Base-by-base conservation (phyloP, 2,113 vertebrate species). In the Phaethon lepturus region DNA sequence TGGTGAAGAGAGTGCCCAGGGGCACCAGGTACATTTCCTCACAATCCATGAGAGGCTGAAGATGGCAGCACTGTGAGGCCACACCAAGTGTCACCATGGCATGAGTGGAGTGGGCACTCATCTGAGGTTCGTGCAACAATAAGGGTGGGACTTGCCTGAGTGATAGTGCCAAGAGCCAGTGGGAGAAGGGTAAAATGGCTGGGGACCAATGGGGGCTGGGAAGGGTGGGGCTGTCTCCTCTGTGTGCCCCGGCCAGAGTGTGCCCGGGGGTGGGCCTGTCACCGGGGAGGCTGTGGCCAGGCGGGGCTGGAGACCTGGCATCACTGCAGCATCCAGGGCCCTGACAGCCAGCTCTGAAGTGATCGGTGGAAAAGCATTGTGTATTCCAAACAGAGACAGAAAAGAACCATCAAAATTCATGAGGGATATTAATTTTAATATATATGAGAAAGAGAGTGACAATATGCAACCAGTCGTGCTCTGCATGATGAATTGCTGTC, bases 341-440 rank as follows among this genome's bases (percentile, higher is more conserved):
- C 17, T 2, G 10, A 12, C 13, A 53, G 24, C 13, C 17, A 6
- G 12, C 7, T 44, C 8, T 25, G 53, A 44, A 67, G 9, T 10
- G 31, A 31, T 19, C 1, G 1, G 33, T 68, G 29, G 25, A 76
- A 80, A 86, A 75, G 2, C 35, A 25, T 50, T 74, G 59, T n/a
- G 13, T 31, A 71, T 92, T 94, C 26, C 72, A 76, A 76, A 80
- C 10, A 19, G 28, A 73, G 53, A n/a, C 0, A 1, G 42, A 76
- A 40, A 94, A 62, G 35, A 84, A 6, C 8, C 26, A 80, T 94
- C 55, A 89, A 94, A 94, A 96, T 95, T 95, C 63, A 92, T 89
- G 59, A 94, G 11, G 23, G 47, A 66, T 77, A 83, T 88, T 84
- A 94, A 88, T 95, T 95, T 96, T 94, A 92, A 94, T 86, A 95